A percentile compares a stretch with the other conserved stretches of the same genome.
These are phyloP conservation scores for Gavialis gangeticus DNA, from an alignment of 2,113 vertebrate genomes.

Conservation along the genomic window DNA sequence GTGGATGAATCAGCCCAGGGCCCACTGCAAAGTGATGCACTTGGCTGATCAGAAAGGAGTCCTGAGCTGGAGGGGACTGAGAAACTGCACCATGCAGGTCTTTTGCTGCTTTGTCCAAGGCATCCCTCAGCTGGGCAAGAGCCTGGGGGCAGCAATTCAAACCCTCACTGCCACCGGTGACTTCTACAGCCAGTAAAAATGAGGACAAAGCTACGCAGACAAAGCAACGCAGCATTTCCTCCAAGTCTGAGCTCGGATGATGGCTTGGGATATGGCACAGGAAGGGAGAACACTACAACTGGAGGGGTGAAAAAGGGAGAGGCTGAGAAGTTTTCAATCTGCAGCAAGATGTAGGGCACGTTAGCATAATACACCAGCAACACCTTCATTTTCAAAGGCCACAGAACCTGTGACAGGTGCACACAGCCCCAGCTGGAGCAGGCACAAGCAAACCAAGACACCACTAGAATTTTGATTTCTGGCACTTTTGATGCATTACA, in stretches of 20 bases:
- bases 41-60: not conserved
- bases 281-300: constrained; percentile 51
- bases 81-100: not conserved
- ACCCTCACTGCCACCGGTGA: constrained; percentile 35
- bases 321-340: constrained; percentile 53
- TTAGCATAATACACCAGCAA: not conserved
- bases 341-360: constrained; percentile 43
- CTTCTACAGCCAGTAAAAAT: constrained; percentile 57
- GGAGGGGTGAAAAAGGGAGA: constrained; percentile 35
- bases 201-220: constrained; percentile 45
- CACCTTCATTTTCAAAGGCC: not conserved
- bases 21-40: too few relatives aligned
- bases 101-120: not conserved
- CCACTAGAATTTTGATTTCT: not conserved
- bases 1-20: too few relatives aligned
- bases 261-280: constrained; percentile 39
- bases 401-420: not conserved
- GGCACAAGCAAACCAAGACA: not conserved
- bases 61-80: not conserved
- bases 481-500: not conserved
- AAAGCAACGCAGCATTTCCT: constrained; percentile 18
- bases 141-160: constrained; percentile 16
- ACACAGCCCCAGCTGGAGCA: not conserved
- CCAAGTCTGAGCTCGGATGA: constrained; percentile 41
- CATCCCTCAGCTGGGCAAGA: not conserved